Evolutionary conservation across 1,140 invertebrate genomes (phyloP).

Genomic region (Argopecten irradians): DNA sequence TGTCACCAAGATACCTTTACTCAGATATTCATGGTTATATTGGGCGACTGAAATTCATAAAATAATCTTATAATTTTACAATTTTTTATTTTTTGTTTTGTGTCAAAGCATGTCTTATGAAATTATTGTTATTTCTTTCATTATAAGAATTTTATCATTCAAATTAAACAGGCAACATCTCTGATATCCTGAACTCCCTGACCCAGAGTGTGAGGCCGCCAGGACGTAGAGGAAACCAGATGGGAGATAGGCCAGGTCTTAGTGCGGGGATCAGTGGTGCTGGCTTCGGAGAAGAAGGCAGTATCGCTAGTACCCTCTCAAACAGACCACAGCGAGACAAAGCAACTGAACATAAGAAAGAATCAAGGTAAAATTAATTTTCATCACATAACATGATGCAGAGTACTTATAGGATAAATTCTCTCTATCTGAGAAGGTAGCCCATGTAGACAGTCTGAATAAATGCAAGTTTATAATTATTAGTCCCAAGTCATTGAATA

Average conservation of each 20-base stretch:
- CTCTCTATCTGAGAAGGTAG: too few relatives aligned
- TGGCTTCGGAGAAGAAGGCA: constrained; percentile 63
- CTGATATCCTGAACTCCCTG: background rate
- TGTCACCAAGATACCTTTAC: too few relatives aligned
- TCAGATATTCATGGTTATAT: too few relatives aligned
- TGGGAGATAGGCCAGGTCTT: constrained; percentile 63
- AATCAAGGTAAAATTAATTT: background rate
- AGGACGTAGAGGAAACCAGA: background rate
- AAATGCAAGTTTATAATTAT: too few relatives aligned
- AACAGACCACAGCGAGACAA: constrained; percentile 30
- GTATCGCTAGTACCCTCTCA: constrained; percentile 67
- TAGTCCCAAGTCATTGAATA: too few relatives aligned
- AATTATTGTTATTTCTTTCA: background rate
- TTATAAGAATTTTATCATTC: background rate
- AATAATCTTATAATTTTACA: too few relatives aligned
- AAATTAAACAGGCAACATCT: background rate
- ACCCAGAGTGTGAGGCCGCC: background rate
- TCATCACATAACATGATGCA: background rate
- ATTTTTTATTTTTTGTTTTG: too few relatives aligned
- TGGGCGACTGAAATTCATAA: too few relatives aligned
- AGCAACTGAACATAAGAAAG: background rate
- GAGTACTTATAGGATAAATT: too few relatives aligned
- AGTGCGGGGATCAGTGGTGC: constrained; percentile 72
- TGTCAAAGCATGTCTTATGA: too few relatives aligned
- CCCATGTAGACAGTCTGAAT: too few relatives aligned